Evolutionary conservation across 1,140 invertebrate genomes (phyloP).

Genomic region (Periplaneta americana): DNA sequence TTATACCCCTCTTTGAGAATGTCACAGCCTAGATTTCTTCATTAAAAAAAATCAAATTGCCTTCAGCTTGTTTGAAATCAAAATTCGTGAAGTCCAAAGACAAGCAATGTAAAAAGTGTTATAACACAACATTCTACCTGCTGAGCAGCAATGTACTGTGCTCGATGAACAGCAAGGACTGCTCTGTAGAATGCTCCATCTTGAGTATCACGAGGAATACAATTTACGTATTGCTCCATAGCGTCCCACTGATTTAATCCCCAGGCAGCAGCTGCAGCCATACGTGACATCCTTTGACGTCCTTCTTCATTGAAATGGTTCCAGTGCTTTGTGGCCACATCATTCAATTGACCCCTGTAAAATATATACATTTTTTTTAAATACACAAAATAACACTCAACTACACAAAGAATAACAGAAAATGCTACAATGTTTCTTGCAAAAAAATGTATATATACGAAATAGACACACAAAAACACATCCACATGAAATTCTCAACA

Average conservation of each 20-base stretch:
- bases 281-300: slow-evolving; percentile 77
- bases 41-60: no score
- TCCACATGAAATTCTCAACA: no score
- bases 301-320: slow-evolving; percentile 58
- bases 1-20: no score
- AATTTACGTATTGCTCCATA: slow-evolving; percentile 66
- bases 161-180: slow-evolving; percentile 86
- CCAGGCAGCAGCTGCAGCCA: slow-evolving; percentile 94
- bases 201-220: slow-evolving; percentile 50
- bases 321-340: slow-evolving; percentile 74
- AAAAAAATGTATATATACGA: no score
- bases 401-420: neutral
- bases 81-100: no score
- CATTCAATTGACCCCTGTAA: slow-evolving; percentile 61
- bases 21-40: no score
- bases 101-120: no score
- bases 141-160: slow-evolving; percentile 66
- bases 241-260: slow-evolving; percentile 87
- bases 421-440: neutral
- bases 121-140: no score
- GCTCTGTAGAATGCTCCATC: slow-evolving; percentile 95
- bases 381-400: neutral
- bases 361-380: neutral
- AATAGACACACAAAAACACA: no score
- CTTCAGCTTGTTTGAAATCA: no score